Conservation (phyloP, 2,888 invertebrate species). For the Clostera curtula region DNA sequence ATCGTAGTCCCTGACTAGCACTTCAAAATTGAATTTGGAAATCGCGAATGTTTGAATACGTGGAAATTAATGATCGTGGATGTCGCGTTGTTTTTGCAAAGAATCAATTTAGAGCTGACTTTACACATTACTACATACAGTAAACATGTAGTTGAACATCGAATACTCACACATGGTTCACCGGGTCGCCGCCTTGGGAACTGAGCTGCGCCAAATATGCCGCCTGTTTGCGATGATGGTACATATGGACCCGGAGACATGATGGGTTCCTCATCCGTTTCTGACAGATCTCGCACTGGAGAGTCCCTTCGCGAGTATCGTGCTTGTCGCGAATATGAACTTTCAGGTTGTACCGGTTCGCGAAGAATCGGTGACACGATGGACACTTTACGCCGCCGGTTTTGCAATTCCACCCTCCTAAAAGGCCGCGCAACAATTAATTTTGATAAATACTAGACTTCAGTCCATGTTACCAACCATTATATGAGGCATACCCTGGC, state of each 20-base stretch:
- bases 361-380: conserved; percentile 77
- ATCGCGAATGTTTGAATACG: too few species aligned
- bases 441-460: background rate
- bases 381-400: conserved; percentile 77
- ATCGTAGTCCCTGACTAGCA: too few species aligned
- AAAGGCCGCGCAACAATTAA: conserved; percentile 5
- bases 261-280: conserved; percentile 79
- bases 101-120: too few species aligned
- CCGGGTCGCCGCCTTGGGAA: conserved; percentile 46
- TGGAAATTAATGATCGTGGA: too few species aligned
- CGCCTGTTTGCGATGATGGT: conserved; percentile 78
- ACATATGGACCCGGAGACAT: conserved; percentile 78
- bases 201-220: conserved; percentile 59
- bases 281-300: conserved; percentile 81
- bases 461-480: too few species aligned
- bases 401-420: conserved; percentile 69
- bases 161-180: conserved; percentile 39
- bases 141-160: background rate
- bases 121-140: background rate
- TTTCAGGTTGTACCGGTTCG: conserved; percentile 81
- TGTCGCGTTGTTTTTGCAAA: too few species aligned
- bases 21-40: too few species aligned
- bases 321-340: conserved; percentile 83
- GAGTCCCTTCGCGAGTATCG: conserved; percentile 78
- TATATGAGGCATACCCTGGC: too few species aligned